Conservation (phyloP, 1,140 invertebrate species). For the Eumaeus atala region DNA sequence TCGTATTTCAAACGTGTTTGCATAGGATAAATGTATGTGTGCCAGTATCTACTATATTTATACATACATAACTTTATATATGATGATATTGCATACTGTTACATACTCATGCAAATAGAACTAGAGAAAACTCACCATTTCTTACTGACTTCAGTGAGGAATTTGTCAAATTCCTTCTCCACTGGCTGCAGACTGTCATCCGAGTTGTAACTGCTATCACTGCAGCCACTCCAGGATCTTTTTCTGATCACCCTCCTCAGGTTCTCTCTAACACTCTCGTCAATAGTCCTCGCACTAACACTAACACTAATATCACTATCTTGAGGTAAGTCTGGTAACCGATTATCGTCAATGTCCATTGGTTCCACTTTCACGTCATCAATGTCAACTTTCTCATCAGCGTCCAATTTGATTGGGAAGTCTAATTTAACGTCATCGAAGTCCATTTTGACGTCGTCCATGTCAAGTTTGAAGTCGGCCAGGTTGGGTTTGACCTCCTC, state of each 20-base stretch:
- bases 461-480: conserved; percentile 35
- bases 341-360: conserved; percentile 30
- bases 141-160: conserved; percentile 57
- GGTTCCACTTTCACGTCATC: conserved; percentile 40
- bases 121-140: conserved; percentile 51
- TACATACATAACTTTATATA: too few relatives aligned
- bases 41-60: too few relatives aligned
- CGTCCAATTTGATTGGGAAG: conserved; percentile 39
- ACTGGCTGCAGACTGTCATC: conserved; percentile 57
- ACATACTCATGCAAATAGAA: background rate
- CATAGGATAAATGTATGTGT: too few relatives aligned
- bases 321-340: conserved; percentile 29
- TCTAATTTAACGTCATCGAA: conserved; percentile 35
- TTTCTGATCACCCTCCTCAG: conserved; percentile 44
- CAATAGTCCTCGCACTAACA: conserved; percentile 55
- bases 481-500: conserved; percentile 20
- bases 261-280: conserved; percentile 40
- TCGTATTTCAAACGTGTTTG: too few relatives aligned
- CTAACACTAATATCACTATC: conserved; percentile 44
- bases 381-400: conserved; percentile 33
- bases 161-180: conserved; percentile 56
- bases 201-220: conserved; percentile 49
- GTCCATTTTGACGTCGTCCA: conserved; percentile 36
- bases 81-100: too few relatives aligned
- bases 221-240: conserved; percentile 44